These are phyloP conservation scores for zebrafish (Danio rerio) DNA, from an alignment of 2,113 vertebrate species.

Conservation along the genomic window GRCz12tu NC_133198.1:1593501-1594000, in stretches of 20 bases:
- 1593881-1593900: background rate
- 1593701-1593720: background rate
- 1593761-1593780: background rate
- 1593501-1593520: too few species aligned
- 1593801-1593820: background rate
- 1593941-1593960: background rate
- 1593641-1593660: background rate
- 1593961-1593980: background rate
- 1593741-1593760: background rate
- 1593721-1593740: background rate
- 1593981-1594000: background rate
- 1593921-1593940: background rate
- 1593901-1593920: background rate
- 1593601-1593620: background rate
- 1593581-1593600: too few species aligned
- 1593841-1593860: conserved; percentile 8
- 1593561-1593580: too few species aligned
- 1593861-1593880: conserved; percentile 3
- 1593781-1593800: background rate
- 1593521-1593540: too few species aligned
- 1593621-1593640: background rate
- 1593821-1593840: background rate
- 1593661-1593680: too few species aligned
- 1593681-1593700: background rate
- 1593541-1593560: too few species aligned